Percentiles rank a stretch among this genome's conserved stretches.
Conservation (phyloP, 2,113 vertebrate genomes). For the Clinocottus analis region DNA sequence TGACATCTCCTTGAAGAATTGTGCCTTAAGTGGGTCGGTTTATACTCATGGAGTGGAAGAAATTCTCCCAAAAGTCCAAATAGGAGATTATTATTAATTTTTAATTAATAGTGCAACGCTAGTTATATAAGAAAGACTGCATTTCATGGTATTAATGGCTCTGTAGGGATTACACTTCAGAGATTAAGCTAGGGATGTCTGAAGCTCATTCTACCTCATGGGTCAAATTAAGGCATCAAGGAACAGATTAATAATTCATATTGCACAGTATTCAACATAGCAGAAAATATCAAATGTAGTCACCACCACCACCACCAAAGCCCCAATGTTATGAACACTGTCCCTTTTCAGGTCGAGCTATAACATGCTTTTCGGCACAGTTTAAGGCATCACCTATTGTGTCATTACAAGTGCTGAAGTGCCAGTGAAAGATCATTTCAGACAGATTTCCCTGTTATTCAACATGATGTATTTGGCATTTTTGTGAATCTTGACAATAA, state of each 20-base stretch:
- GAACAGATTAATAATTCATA: conserved; percentile 41
- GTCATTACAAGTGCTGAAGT: not conserved
- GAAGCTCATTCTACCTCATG: conserved; percentile 18
- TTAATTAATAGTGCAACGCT: conserved; percentile 36
- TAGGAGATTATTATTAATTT: conserved; percentile 20
- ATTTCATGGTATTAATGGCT: conserved; percentile 41
- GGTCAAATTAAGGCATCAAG: conserved; percentile 34
- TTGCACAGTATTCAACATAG: conserved; percentile 8
- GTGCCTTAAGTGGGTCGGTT: conserved; percentile 51
- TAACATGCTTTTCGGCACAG: not conserved
- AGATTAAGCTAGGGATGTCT: conserved; percentile 10
- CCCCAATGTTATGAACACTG: conserved; percentile 9
- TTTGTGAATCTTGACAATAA: not conserved
- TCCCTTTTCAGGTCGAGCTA: not conserved
- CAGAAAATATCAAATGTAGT: not conserved
- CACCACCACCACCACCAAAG: not conserved
- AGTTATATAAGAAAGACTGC: conserved; percentile 15
- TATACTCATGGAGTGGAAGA: conserved; percentile 37
- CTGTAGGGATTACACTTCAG: conserved; percentile 25
- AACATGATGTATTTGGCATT: not conserved
- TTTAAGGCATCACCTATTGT: conserved; percentile 14
- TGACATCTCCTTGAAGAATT: conserved; percentile 40
- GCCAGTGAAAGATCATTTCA: not conserved
- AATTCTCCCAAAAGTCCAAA: conserved; percentile 38
- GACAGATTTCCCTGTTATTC: not conserved